Conservation (phyloP, 2,797 vertebrate genomes). For the Sebastolobus altivelis region DNA sequence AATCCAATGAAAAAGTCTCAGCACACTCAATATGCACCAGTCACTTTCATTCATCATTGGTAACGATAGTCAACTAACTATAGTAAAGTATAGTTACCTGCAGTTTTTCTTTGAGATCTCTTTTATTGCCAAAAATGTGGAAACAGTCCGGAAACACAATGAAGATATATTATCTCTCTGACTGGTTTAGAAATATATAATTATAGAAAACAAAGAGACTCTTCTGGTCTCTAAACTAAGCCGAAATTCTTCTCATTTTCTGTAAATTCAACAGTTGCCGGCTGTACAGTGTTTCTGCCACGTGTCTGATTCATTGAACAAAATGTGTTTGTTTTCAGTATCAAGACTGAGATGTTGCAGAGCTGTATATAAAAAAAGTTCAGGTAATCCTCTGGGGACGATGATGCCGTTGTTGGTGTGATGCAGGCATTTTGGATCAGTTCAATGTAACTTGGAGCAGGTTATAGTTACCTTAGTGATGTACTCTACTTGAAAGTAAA, state of each 20-base stretch:
- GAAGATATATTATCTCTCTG: background rate
- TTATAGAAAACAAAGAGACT: slow-evolving; percentile 1
- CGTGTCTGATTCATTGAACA: background rate
- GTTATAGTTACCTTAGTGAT: too few species aligned
- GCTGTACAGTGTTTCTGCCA: background rate
- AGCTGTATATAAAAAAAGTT: background rate
- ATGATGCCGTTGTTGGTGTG: background rate
- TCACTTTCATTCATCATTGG: slow-evolving; percentile 43
- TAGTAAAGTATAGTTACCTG: slow-evolving; percentile 9
- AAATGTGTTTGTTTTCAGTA: background rate
- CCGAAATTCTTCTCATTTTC: slow-evolving; percentile 8
- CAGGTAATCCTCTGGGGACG: background rate
- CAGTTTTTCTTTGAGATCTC: slow-evolving; percentile 17
- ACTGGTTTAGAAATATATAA: slow-evolving; percentile 6
- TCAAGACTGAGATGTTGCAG: background rate
- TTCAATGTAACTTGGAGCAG: background rate
- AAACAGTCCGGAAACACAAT: background rate
- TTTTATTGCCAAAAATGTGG: background rate
- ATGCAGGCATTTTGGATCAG: background rate
- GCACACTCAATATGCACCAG: slow-evolving; percentile 10
- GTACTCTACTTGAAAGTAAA: too few species aligned
- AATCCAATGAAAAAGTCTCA: slow-evolving; percentile 21
- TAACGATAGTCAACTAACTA: slow-evolving; percentile 25
- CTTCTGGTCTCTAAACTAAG: background rate
- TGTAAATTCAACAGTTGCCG: background rate